Percentiles rank a stretch among this genome's conserved stretches.
phyloP scores from a whole-genome alignment of 2,888 invertebrate genomes.

The Meghimatium bilineatum region DNA sequence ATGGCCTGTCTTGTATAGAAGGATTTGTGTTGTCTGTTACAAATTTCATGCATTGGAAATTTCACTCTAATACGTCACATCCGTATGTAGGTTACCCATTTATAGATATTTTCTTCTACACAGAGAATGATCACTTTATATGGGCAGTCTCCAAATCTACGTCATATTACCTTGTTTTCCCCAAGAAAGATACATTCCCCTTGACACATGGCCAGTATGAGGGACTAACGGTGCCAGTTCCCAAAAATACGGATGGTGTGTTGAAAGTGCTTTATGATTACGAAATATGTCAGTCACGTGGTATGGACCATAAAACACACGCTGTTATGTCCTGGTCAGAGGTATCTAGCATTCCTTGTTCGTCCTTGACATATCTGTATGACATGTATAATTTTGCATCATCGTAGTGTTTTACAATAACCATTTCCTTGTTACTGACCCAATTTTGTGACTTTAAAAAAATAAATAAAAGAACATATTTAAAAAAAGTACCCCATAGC shows the following conservation, averaged over 20 bases:
- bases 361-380: conserved; percentile 37
- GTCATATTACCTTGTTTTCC: conserved; percentile 35
- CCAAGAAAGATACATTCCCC: conserved; percentile 46
- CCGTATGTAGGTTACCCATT: conserved; percentile 56
- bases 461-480: no score
- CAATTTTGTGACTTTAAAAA: neutral
- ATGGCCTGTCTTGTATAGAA: conserved; percentile 52
- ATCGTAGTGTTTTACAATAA: neutral
- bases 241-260: conserved; percentile 35
- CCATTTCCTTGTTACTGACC: neutral
- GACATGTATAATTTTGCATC: conserved; percentile 23
- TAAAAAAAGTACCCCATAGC: no score
- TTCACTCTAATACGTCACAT: conserved; percentile 49
- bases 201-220: conserved; percentile 42
- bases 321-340: conserved; percentile 16
- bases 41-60: conserved; percentile 57
- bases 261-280: conserved; percentile 19
- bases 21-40: conserved; percentile 50
- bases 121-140: conserved; percentile 59
- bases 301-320: conserved; percentile 43
- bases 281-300: conserved; percentile 38
- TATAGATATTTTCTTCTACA: conserved; percentile 64
- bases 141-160: conserved; percentile 50
- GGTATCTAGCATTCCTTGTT: conserved; percentile 34
- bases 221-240: conserved; percentile 28